A percentile compares a stretch with the other conserved stretches of the same genome.
These are phyloP conservation scores for Allacma fusca DNA, from an alignment of 2,888 invertebrate species.

Conservation along the genomic window DNA sequence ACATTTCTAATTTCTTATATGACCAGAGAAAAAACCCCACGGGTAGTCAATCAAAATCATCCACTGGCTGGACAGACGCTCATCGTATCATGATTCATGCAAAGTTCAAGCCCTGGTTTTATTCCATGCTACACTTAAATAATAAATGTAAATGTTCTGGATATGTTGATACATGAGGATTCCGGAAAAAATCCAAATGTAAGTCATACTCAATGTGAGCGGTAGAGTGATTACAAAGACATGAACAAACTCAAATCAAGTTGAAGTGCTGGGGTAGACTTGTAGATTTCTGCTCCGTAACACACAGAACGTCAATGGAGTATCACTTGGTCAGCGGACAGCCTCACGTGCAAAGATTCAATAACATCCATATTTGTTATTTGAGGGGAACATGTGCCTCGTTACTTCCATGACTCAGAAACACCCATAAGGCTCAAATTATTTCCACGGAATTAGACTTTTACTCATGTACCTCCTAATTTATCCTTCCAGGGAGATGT, in stretches of 20 bases:
- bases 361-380: conserved; percentile 19
- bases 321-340: conserved; percentile 1
- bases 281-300: background rate
- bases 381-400: background rate
- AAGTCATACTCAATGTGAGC: too few species aligned
- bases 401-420: conserved; percentile 18
- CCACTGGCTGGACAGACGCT: conserved; percentile 6
- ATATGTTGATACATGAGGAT: too few species aligned
- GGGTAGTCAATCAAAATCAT: conserved; percentile 40
- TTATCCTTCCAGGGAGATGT: background rate
- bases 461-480: conserved; percentile 20
- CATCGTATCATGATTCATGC: background rate
- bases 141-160: too few species aligned
- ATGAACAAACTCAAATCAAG: too few species aligned
- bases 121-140: too few species aligned
- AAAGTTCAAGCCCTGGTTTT: background rate
- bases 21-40: conserved; percentile 12
- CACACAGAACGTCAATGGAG: background rate
- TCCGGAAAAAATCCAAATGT: too few species aligned
- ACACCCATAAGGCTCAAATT: conserved; percentile 34
- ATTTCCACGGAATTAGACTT: conserved; percentile 24
- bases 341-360: conserved; percentile 17
- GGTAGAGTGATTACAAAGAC: too few species aligned
- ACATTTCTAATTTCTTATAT: conserved; percentile 24
- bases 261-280: background rate